Conservation (phyloP, 1,140 invertebrate species). For the Orussus abietinus region DNA sequence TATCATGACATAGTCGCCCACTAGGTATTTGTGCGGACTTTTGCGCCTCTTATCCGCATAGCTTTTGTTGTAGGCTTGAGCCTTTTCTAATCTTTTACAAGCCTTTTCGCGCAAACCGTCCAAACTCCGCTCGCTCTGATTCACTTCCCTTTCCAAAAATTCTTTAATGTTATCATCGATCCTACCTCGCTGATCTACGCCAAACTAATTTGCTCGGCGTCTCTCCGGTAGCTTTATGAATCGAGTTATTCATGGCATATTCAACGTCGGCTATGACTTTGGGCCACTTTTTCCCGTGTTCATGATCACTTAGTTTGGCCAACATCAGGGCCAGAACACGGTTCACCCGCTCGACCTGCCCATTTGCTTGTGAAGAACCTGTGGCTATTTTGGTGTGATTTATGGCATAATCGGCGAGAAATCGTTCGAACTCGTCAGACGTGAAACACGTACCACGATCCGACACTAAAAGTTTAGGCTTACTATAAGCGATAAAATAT, state of each 20-base stretch:
- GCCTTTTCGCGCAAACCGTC: conserved; percentile 7
- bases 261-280: conserved; percentile 17
- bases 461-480: conserved; percentile 10
- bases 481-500: conserved; percentile 15
- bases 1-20: conserved; percentile 30
- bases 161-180: conserved; percentile 17
- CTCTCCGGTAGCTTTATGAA: conserved; percentile 17
- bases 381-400: conserved; percentile 19
- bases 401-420: conserved; percentile 13
- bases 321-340: conserved; percentile 23
- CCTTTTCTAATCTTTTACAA: conserved; percentile 11
- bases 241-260: conserved; percentile 27
- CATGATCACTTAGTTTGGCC: conserved; percentile 16
- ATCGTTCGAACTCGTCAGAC: conserved; percentile 12
- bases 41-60: conserved; percentile 21
- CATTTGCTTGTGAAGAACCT: conserved; percentile 31
- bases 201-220: conserved; percentile 22
- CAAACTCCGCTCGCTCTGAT: conserved; percentile 3
- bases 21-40: conserved; percentile 15
- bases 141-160: not conserved
- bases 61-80: conserved; percentile 12
- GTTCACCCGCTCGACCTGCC: conserved; percentile 34
- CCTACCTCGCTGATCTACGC: conserved; percentile 20
- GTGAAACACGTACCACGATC: conserved; percentile 16
- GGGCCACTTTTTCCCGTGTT: conserved; percentile 17